phyloP scores from a whole-genome alignment of 2,113 vertebrate species.

The Paracyprichromis sp. region DNA sequence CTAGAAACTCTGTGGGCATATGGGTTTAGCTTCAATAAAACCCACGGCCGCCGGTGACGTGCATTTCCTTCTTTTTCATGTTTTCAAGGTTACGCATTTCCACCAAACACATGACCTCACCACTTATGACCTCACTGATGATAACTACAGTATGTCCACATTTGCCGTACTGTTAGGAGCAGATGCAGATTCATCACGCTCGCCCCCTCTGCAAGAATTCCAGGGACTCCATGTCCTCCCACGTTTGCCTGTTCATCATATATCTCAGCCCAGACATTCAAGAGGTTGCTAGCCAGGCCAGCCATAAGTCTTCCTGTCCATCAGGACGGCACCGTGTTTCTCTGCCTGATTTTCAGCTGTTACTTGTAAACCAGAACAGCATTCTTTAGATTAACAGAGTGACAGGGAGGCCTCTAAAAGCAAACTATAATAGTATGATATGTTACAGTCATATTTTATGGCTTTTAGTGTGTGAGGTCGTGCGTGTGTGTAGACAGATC shows the following conservation, averaged over 20 bases:
- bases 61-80: not conserved
- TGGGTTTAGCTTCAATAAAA: constrained; percentile 1
- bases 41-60: not conserved
- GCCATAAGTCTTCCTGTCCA: constrained; percentile 55
- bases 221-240: constrained; percentile 48
- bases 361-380: constrained; percentile 51
- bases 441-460: constrained; percentile 55
- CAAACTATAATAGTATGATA: constrained; percentile 46
- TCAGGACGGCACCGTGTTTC: constrained; percentile 6
- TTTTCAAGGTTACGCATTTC: constrained; percentile 40
- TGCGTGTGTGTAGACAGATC: constrained; percentile 10
- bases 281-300: constrained; percentile 47
- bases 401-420: constrained; percentile 56
- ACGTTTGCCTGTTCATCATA: constrained; percentile 43
- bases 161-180: constrained; percentile 22
- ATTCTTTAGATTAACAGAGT: constrained; percentile 51
- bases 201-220: constrained; percentile 34
- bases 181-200: constrained; percentile 52
- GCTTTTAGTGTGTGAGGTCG: constrained; percentile 12
- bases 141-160: constrained; percentile 32
- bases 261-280: constrained; percentile 50
- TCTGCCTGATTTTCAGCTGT: constrained; percentile 44
- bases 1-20: not conserved
- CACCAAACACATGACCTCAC: not conserved
- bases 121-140: constrained; percentile 31